Conservation (phyloP, 2,113 vertebrate species). For the Prietella phreatophila region DNA sequence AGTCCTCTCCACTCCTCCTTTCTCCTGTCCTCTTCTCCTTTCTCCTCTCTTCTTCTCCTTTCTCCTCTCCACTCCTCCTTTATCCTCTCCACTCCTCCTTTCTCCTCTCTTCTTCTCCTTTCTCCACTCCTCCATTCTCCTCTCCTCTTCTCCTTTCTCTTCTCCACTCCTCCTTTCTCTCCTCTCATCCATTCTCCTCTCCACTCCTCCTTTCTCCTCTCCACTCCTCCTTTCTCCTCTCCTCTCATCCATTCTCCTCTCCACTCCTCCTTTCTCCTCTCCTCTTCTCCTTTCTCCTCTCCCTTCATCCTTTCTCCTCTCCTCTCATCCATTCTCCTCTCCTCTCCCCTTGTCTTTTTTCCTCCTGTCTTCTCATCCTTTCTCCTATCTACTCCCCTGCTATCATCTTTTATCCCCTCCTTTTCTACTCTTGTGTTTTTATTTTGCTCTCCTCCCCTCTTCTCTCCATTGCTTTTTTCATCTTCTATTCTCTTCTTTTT, state of each 20-base stretch:
- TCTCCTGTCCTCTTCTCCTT: neutral
- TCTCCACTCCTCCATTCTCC: neutral
- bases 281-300: neutral
- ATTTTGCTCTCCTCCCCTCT: neutral
- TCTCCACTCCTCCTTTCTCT: no score
- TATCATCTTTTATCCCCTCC: neutral
- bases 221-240: no score
- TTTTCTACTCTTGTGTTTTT: no score
- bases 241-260: no score
- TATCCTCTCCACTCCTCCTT: neutral
- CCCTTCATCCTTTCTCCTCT: neutral
- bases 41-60: neutral
- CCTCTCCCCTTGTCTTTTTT: neutral
- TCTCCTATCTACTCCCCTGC: neutral
- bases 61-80: no score
- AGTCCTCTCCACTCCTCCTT: neutral
- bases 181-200: no score
- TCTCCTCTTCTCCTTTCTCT: neutral
- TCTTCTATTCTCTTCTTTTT: neutral
- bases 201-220: no score
- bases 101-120: neutral
- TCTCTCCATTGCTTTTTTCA: neutral
- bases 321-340: neutral
- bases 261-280: no score
- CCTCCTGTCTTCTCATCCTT: neutral